Evolutionary conservation across 2,113 vertebrate genomes (phyloP).

Genomic region (Myrmecobius fasciatus): DNA sequence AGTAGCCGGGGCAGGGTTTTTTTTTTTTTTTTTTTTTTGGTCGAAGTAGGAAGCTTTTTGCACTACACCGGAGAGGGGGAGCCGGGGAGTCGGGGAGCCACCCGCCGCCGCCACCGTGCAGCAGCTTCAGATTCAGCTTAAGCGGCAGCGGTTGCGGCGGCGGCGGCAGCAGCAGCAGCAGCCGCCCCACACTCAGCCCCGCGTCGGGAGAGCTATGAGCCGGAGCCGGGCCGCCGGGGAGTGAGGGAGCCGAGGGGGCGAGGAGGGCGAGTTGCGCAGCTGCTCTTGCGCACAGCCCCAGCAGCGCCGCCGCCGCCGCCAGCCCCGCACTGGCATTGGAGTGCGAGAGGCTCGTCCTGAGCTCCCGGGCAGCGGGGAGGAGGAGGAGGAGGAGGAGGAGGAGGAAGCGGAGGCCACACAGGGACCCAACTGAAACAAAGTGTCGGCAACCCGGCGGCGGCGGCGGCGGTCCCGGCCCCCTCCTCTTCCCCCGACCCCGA

Average conservation of each 20-base stretch:
- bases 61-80: slow-evolving; percentile 74
- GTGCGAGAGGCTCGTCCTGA: slow-evolving; percentile 69
- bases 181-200: slow-evolving; percentile 65
- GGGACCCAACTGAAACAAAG: slow-evolving; percentile 85
- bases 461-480: slow-evolving; percentile 48
- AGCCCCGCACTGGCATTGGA: slow-evolving; percentile 71
- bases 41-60: slow-evolving; percentile 78
- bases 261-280: slow-evolving; percentile 83
- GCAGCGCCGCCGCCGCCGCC: slow-evolving; percentile 69
- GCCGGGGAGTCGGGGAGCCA: slow-evolving; percentile 69
- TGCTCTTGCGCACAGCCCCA: slow-evolving; percentile 82
- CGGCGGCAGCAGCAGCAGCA: slow-evolving; percentile 25
- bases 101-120: slow-evolving; percentile 48
- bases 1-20: slow-evolving; percentile 73
- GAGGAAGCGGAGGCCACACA: slow-evolving; percentile 76
- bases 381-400: slow-evolving; percentile 11
- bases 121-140: not conserved
- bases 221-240: slow-evolving; percentile 69
- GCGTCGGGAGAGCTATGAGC: slow-evolving; percentile 75
- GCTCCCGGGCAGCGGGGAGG: slow-evolving; percentile 68
- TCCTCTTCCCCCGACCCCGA: slow-evolving; percentile 28
- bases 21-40: slow-evolving; percentile 52
- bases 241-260: slow-evolving; percentile 73
- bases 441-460: slow-evolving; percentile 74
- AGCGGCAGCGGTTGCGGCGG: not conserved